A percentile compares a stretch with the other conserved stretches of the same genome.
These are phyloP conservation scores for Aptenodytes patagonicus DNA, from an alignment of 2,113 vertebrate species.

Conservation along the genomic window DNA sequence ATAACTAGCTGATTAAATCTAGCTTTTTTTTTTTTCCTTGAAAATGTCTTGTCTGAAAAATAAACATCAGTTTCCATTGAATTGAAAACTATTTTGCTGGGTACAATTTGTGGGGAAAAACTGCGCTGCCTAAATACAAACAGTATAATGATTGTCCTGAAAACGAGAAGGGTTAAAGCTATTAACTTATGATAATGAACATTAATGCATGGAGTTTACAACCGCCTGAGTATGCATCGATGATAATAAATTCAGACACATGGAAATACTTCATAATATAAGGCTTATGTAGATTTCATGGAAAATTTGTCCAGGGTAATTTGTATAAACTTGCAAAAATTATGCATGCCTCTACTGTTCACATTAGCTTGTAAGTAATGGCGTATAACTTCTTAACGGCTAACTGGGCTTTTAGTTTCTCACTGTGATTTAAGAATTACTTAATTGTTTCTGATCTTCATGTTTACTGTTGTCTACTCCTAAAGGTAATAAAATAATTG, in stretches of 20 bases:
- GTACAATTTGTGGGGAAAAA: not conserved
- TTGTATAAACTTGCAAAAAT: not conserved
- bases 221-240: accelerated
- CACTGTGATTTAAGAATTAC: not conserved
- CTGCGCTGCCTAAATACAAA: not conserved
- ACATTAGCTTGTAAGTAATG: not conserved
- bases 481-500: not conserved
- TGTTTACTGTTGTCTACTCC: not conserved
- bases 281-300: not conserved
- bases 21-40: not conserved
- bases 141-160: not conserved
- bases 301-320: not conserved
- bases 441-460: not conserved
- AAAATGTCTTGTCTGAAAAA: not conserved
- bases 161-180: not conserved
- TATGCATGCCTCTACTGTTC: not conserved
- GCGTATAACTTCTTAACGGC: not conserved
- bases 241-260: not conserved
- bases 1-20: not conserved
- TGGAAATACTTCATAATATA: not conserved
- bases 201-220: not conserved
- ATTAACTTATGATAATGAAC: not conserved
- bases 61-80: not conserved
- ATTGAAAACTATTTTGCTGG: not conserved
- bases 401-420: not conserved